Evolutionary conservation across 2,797 vertebrate species (phyloP).

Genomic region (Acomys russatus): DNA sequence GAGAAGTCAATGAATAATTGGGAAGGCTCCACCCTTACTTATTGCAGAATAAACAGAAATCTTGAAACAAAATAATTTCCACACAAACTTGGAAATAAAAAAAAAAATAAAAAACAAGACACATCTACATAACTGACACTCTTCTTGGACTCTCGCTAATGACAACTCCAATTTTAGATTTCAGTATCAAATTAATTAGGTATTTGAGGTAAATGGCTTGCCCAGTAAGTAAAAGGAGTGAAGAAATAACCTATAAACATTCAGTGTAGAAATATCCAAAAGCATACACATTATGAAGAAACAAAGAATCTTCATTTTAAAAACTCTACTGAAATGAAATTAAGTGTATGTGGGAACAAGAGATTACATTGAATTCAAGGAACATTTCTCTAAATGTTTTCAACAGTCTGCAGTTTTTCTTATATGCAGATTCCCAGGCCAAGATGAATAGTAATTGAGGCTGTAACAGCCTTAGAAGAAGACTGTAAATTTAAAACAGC

Average conservation of each 20-base stretch:
- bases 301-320: conserved; percentile 28
- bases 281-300: conserved; percentile 17
- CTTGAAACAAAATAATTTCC: conserved; percentile 52
- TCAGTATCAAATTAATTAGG: conserved; percentile 48
- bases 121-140: not conserved
- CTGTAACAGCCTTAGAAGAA: not conserved
- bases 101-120: conserved; percentile 3
- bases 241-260: conserved; percentile 60
- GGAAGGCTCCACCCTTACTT: conserved; percentile 45
- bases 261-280: conserved; percentile 53
- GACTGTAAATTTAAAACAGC: not conserved
- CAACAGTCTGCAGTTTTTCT: not conserved
- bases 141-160: not conserved
- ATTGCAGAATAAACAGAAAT: conserved; percentile 21
- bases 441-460: not conserved
- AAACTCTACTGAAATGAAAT: conserved; percentile 57
- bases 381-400: conserved; percentile 24
- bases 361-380: conserved; percentile 12
- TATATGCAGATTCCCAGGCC: not conserved
- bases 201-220: conserved; percentile 24
- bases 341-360: conserved; percentile 2
- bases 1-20: conserved; percentile 48
- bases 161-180: conserved; percentile 64
- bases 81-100: not conserved
- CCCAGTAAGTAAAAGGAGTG: conserved; percentile 30